Conservation (phyloP, 1,140 invertebrate genomes). For the Ladona fulva region DNA sequence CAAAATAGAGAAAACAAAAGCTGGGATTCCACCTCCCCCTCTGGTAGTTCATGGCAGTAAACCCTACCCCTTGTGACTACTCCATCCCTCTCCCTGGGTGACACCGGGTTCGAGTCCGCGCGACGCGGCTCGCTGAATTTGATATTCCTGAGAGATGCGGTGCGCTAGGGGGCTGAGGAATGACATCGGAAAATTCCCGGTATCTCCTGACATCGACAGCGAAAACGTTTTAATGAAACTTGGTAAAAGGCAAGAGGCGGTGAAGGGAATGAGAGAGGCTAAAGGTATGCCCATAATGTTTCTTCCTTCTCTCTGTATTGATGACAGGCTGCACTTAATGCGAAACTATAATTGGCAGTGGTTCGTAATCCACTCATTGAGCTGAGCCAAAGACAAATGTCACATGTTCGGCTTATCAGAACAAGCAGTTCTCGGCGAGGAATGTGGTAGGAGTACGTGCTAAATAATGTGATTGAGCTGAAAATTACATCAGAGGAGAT, state of each 20-base stretch:
- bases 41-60: not conserved
- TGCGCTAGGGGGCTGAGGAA: not conserved
- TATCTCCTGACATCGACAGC: not conserved
- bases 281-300: not conserved
- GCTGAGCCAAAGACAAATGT: too few species aligned
- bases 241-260: not conserved
- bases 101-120: not conserved
- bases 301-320: not conserved
- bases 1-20: too few species aligned
- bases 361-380: too few species aligned
- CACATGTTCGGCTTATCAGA: too few species aligned
- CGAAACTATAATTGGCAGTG: too few species aligned
- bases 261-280: not conserved
- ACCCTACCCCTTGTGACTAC: not conserved
- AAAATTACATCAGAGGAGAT: too few species aligned
- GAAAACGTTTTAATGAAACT: conserved; percentile 6
- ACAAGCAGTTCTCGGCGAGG: too few species aligned
- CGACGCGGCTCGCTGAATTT: not conserved
- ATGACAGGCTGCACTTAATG: too few species aligned
- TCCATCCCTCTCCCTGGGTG: not conserved
- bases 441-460: too few species aligned
- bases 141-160: not conserved
- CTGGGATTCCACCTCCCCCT: not conserved
- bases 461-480: too few species aligned
- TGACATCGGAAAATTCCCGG: not conserved